Percentiles rank a stretch among this genome's conserved stretches.
Evolutionary conservation across 2,113 vertebrate species (phyloP).

Genomic region (Ammodytes marinus): DNA sequence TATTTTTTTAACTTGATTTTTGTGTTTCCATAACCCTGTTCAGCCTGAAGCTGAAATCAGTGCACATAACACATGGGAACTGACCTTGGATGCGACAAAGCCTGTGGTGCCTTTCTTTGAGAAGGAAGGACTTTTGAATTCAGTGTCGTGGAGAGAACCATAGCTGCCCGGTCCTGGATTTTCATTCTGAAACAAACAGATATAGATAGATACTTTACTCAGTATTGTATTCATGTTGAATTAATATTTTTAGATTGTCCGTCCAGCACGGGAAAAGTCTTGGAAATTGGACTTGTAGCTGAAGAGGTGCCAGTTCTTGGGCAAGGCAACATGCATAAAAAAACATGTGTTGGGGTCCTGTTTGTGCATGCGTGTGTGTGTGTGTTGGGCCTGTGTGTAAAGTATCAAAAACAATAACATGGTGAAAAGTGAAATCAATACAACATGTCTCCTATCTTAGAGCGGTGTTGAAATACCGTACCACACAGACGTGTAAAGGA

Average conservation of each 20-base stretch:
- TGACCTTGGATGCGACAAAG: slow-evolving; percentile 86
- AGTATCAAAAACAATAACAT: too few species aligned
- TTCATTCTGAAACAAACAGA: slow-evolving; percentile 79
- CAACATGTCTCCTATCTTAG: background rate
- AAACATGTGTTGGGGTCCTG: too few species aligned
- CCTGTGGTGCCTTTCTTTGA: slow-evolving; percentile 86
- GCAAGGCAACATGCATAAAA: too few species aligned
- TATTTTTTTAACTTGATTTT: background rate
- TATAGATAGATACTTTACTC: background rate
- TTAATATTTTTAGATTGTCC: background rate
- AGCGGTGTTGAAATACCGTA: slow-evolving; percentile 42
- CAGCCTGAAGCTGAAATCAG: slow-evolving; percentile 3
- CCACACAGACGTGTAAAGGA: slow-evolving; percentile 62
- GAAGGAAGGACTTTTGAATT: slow-evolving; percentile 81
- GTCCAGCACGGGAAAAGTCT: too few species aligned
- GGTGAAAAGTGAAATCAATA: too few species aligned
- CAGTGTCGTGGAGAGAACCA: slow-evolving; percentile 60
- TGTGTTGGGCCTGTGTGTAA: too few species aligned
- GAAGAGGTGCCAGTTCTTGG: too few species aligned
- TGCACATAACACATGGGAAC: background rate
- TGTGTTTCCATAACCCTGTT: background rate
- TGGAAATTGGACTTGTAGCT: too few species aligned
- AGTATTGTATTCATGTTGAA: background rate
- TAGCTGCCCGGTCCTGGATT: slow-evolving; percentile 85
- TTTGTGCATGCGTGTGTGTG: too few species aligned